Evolutionary conservation across 2,113 vertebrate genomes (phyloP).

Genomic region (Heterotilapia buettikoferi): DNA sequence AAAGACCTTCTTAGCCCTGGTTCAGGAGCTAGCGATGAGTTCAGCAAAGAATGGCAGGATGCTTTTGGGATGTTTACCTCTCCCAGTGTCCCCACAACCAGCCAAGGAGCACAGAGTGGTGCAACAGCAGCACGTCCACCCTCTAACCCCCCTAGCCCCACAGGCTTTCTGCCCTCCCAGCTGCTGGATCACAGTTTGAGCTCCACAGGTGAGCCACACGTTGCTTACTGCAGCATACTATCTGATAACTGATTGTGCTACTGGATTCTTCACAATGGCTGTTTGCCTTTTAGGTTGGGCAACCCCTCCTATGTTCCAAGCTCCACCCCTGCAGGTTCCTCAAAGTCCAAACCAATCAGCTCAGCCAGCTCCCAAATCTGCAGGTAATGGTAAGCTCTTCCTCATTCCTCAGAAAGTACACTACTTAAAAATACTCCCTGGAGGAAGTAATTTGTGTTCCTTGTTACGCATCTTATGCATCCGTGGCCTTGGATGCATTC

Average conservation of each 20-base stretch:
- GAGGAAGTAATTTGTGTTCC: neutral
- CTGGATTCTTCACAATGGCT: neutral
- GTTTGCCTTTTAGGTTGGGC: constrained; percentile 67
- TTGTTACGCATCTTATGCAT: neutral
- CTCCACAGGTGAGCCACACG: constrained; percentile 56
- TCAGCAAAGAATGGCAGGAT: constrained; percentile 68
- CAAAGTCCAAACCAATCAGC: constrained; percentile 54
- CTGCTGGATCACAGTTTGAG: constrained; percentile 82
- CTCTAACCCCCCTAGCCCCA: constrained; percentile 57
- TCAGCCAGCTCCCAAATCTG: constrained; percentile 49
- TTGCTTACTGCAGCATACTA: neutral
- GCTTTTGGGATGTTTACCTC: constrained; percentile 64
- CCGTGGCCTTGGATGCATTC: neutral
- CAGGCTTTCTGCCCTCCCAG: constrained; percentile 80
- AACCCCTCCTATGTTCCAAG: constrained; percentile 73
- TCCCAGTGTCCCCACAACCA: neutral
- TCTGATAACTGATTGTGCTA: neutral
- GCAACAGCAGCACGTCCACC: neutral
- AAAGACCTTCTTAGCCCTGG: constrained; percentile 70
- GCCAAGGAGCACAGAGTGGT: neutral
- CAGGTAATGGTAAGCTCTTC: constrained; percentile 52
- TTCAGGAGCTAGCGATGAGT: constrained; percentile 53
- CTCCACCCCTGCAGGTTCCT: constrained; percentile 63
- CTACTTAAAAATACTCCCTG: neutral
- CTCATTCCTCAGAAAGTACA: neutral